Evolutionary conservation across 2,888 invertebrate species (phyloP).

Genomic region (Drosophila mimetica): DNA sequence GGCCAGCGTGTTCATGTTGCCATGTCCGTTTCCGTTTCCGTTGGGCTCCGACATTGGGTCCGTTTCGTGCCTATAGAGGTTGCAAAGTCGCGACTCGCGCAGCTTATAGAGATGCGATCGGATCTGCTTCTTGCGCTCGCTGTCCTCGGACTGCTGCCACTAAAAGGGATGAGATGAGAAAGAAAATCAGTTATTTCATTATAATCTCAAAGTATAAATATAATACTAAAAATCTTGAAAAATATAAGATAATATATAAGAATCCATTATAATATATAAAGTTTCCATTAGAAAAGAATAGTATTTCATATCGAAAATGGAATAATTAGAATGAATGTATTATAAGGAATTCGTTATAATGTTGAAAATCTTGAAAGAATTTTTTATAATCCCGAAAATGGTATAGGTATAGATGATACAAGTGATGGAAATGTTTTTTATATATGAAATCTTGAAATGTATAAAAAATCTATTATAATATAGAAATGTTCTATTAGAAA

Average conservation of each 20-base stretch:
- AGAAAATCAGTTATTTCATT: background rate
- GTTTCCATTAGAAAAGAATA: no score
- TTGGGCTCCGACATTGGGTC: conserved; percentile 81
- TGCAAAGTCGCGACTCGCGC: conserved; percentile 91
- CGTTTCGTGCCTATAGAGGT: conserved; percentile 87
- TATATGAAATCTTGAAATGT: background rate
- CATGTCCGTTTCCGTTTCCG: conserved; percentile 56
- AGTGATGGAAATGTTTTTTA: no score
- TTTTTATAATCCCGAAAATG: no score
- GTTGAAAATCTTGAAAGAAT: no score
- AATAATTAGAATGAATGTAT: no score
- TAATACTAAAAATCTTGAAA: background rate
- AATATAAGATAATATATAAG: no score
- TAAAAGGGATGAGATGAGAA: conserved; percentile 19
- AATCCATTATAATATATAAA: no score
- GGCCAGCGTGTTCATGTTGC: conserved; percentile 55
- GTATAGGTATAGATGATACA: no score
- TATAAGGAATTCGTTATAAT: no score
- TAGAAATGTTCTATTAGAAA: no score
- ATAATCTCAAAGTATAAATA: background rate
- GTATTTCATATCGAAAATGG: no score
- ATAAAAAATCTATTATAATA: no score
- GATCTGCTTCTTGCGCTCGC: conserved; percentile 93
- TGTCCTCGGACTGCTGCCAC: conserved; percentile 94
- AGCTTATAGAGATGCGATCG: conserved; percentile 93